Base-by-base conservation (phyloP, 2,113 vertebrate species). In the Copsychus sechellarum region DNA sequence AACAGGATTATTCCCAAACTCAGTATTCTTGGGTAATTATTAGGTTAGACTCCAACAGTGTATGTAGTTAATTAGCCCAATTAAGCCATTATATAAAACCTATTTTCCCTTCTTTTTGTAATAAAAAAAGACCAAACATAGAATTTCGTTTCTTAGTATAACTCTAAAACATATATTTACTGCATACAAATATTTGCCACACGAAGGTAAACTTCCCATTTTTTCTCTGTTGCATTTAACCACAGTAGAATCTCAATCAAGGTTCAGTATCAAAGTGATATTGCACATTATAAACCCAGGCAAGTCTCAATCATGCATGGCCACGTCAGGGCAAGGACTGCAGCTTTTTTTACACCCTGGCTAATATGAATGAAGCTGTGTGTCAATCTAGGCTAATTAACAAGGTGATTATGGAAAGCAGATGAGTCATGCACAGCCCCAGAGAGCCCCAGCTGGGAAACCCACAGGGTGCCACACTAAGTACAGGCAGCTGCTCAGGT, bases 391-490 rank as follows among this genome's bases (percentile, higher is more conserved):
- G 40, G 48, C 43, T 92, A 56, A 85, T 90, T 72, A 76, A 76
- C 6, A 9, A 79, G 43, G 61, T 51, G 28, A 5, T 33, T 74
- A 79, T 1, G 3, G 70, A 43, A 76, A 76, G 57, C 6, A 54
- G 57, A 64, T 13, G 17, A 69, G 28, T 36, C 48, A 76, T 0
- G 5, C 16, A 56, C 45, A 76, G 2, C 36, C 43, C 0, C 0
- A 58, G 28, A 61, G 0, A 57, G 47, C 45, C 64, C 36, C 0
- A 4, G 2, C 78, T 81, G 64, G 24, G 29, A 74, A 84, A 60
- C 11, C 26, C 73, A 25, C 15, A 74, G 77, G 28, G 29, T 50
- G 56, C 61, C 51, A 70, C 2, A 14, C 5, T 5, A 40, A 48
- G 69, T 56, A 40, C 60, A 70, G 6, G 6, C 29, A 54, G 78